Base-by-base conservation (phyloP, 2,888 invertebrate genomes). In the Platycnemis pennipes region DNA sequence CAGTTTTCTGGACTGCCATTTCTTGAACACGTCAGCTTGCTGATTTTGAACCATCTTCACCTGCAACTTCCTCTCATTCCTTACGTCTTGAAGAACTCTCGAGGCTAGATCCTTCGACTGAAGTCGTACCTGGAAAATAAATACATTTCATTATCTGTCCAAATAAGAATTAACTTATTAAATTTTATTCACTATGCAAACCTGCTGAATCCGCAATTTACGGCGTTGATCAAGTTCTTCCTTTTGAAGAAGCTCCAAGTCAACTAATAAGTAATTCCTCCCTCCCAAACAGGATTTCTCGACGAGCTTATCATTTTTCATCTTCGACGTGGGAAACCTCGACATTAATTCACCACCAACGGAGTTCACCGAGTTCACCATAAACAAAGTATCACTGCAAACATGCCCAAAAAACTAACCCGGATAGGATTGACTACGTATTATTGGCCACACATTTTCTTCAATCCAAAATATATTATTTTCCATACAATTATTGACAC, bases 141-240 rank as follows among this genome's bases (percentile, higher is more conserved):
- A 42, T 56, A 5, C 3, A 44, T n/a, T 45, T n/a, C 1, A 45
- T 13, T 16, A 26, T 44, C 13, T 26, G 7, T n/a, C 42, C 11
- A 56, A 56, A 42, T 8, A 16, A 26, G 42, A 63, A 91, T n/a
- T 63, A 22, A 7, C 7, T 16, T 26, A 63, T 5, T 26, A 19
- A 13, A 63, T 63, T 2, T 63, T 8, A 63, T 63, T 56, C 19
- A 13, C 69, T 69, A n/a, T n/a, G n/a, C n/a, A n/a, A n/a, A 91
- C 91, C 91, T 91, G 91, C 44, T 91, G 91, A 44, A 91, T 91
- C 63, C 91, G 63, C 4, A 69, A 44, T 63, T 91, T 91, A 42
- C 91, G 56, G 31, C 91, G 42, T 45, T 91, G 91, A 16, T 63
- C 91, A 8, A 69, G 42, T 91, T 91, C 91, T 63, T 91, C 91